Base-by-base conservation (phyloP, 2,888 invertebrate genomes). In the Blastobasis lacticolella region DNA sequence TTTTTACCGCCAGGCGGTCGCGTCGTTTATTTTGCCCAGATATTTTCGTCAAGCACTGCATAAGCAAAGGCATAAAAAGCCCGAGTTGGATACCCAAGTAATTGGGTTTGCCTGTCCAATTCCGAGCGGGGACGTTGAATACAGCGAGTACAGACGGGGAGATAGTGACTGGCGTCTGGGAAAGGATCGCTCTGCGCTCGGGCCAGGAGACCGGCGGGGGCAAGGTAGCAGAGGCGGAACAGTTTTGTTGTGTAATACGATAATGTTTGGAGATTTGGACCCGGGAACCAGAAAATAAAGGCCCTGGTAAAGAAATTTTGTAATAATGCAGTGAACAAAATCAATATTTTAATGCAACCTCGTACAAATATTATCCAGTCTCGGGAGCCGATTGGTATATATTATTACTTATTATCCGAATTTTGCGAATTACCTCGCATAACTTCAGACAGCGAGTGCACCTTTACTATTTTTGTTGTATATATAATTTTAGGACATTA, bases 101-200 rank as follows among this genome's bases (percentile, higher is more conserved):
- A 72, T 73, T 70, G 68, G 60, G 71, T 70, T 72, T 69, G 61
- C 60, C 52, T 63, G 67, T 66, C 68, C 71, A 69, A 71, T 71
- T 61, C 63, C 62, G 38, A 52, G 59, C 59, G 55, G 43, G 55
- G 57, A 56, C 58, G 60, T 54, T 67, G 65, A 63, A 67, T 63
- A 61, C 63, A 59, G 57, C 52, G 60, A 48, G 62, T 62, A 62
- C 60, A 64, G 59, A 60, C 60, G 62, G 62, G 57, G 61, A 63
- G 61, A 70, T 67, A 69, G 64, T 64, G 62, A 68, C 61, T 66
- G 65, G 64, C 67, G 53, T 65, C 62, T 68, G 58, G 62, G 61
- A 60, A 69, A 66, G 63, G 60, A 65, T 66, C 64, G 64, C 56
- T 64, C 65, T 60, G 58, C 53, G 57, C 51, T 50, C 40, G 55